These are phyloP conservation scores for Agrochola lota DNA, from an alignment of 2,888 invertebrate species.

Conservation along the genomic window DNA sequence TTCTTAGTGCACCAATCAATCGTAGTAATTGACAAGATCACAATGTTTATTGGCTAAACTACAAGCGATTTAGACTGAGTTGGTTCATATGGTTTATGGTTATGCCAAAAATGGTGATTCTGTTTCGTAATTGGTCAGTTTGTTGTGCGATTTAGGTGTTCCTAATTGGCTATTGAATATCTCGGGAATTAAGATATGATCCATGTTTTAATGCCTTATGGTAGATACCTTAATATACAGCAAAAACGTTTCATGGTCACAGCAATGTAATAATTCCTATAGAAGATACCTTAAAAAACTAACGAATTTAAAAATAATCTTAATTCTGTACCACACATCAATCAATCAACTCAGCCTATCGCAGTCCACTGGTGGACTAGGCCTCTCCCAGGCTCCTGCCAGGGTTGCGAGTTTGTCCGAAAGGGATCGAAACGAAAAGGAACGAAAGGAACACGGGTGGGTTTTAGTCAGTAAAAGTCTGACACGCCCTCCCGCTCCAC, in stretches of 20 bases:
- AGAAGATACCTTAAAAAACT: background rate
- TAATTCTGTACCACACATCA: background rate
- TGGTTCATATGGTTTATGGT: slow-evolving; percentile 14
- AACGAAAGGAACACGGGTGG: too few relatives aligned
- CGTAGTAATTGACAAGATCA: slow-evolving; percentile 67
- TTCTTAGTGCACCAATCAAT: slow-evolving; percentile 68
- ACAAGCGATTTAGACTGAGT: slow-evolving; percentile 39
- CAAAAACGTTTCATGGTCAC: background rate
- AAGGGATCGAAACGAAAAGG: too few relatives aligned
- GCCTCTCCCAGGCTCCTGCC: too few relatives aligned
- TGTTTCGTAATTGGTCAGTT: slow-evolving; percentile 24
- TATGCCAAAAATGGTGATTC: slow-evolving; percentile 17
- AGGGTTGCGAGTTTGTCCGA: too few relatives aligned
- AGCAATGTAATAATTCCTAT: background rate
- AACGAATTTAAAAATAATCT: background rate
- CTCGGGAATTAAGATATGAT: background rate
- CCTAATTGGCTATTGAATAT: slow-evolving; percentile 19
- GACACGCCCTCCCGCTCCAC: too few relatives aligned
- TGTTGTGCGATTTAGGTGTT: background rate
- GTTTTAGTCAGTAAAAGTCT: too few relatives aligned
- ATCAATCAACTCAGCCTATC: background rate
- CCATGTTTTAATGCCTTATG: background rate
- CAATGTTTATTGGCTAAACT: slow-evolving; percentile 60
- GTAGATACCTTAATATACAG: background rate
- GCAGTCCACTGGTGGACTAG: background rate